Evolutionary conservation across 2,113 vertebrate species (phyloP), one percentile per base, ranked within the genome.

Genomic region (Bubalus kerabau): DNA sequence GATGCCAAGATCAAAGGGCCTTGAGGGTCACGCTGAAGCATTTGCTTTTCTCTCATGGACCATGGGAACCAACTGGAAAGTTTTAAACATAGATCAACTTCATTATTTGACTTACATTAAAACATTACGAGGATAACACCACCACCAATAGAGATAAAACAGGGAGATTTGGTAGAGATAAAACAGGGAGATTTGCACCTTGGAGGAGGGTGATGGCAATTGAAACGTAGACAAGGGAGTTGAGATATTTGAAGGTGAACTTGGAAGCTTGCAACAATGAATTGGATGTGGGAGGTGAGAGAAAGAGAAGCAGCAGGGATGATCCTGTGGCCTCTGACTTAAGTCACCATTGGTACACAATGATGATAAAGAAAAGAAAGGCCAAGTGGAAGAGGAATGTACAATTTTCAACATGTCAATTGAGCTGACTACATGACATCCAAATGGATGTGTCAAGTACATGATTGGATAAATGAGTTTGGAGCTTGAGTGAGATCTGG

Each of bases 401-500:
- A 57, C 32, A 1, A 32, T 43, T 90, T 90, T 19, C 81, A 60
- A 80, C 56, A 2, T 5, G 86, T 62, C 95, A 43, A 0, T 54
- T 90, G 82, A 96, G 91, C 67, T 91, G 96, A 56, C 43, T 8
- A 67, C 0, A 52, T 40, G 36, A 30, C 3, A 0, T 78, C 95
- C 87, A 62, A 97, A 96, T 92, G 93, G 91, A 91, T 64, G 88
- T 95, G 94, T 97, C 94, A 91, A 67, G 93, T 23, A 67, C 56
- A 60, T 8, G 3, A 91, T 40, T 91, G 94, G 91, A 91, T 96
- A 84, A 91, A 94, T 95, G 96, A 97, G 89, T 91, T 96, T 80
- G 94, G 95, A 93, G 88, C 91, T 93, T 95, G 60, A 94, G 62
- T 86, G 88, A 97, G 93, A 97, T 97, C 96, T 89, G 91, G 84